Evolutionary conservation across 2,888 invertebrate genomes (phyloP).

Genomic region (Adineta ricciae): DNA sequence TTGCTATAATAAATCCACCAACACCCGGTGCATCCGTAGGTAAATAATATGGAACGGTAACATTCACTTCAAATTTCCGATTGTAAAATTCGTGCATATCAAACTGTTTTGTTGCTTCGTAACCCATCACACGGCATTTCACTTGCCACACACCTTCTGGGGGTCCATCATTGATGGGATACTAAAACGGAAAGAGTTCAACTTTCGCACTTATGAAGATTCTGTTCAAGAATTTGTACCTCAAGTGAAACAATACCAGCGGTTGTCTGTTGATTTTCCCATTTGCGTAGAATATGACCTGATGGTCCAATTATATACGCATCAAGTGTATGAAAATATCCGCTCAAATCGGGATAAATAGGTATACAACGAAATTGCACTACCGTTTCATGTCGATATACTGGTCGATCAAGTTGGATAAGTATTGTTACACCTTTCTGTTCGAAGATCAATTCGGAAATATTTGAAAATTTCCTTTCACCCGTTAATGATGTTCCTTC

Average conservation of each 20-base stretch:
- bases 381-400: constrained; percentile 30
- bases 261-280: constrained; percentile 34
- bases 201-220: too few species aligned
- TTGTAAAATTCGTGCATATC: constrained; percentile 28
- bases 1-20: constrained; percentile 28
- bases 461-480: constrained; percentile 27
- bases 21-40: constrained; percentile 25
- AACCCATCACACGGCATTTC: constrained; percentile 30
- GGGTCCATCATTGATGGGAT: constrained; percentile 28
- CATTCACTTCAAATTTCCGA: constrained; percentile 33
- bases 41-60: constrained; percentile 33
- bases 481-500: constrained; percentile 29
- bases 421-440: constrained; percentile 33
- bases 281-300: constrained; percentile 29
- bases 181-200: neutral
- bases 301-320: constrained; percentile 63
- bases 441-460: constrained; percentile 25
- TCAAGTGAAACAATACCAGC: constrained; percentile 31
- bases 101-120: constrained; percentile 26
- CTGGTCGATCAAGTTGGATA: constrained; percentile 30
- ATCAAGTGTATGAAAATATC: constrained; percentile 79
- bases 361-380: constrained; percentile 78
- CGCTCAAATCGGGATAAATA: constrained; percentile 77
- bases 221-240: neutral
- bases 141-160: constrained; percentile 23